A percentile compares a stretch with the other conserved stretches of the same genome.
phyloP scores from a whole-genome alignment of 2,113 vertebrate species.

The Nettapus auritus region DNA sequence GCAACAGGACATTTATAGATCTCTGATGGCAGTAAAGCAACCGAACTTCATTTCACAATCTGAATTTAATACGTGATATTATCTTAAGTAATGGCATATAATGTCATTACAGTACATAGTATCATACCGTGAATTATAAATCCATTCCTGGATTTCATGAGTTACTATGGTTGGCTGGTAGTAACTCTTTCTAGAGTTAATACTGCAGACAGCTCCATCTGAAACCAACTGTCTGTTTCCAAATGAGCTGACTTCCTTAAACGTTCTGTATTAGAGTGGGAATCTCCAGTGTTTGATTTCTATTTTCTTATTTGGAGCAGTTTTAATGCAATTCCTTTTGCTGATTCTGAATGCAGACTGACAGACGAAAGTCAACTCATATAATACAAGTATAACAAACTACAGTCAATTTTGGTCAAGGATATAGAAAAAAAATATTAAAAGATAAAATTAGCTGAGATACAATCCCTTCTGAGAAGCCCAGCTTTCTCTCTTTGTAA shows the following conservation, averaged over 20 bases:
- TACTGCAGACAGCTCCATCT: not conserved
- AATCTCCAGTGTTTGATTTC: not conserved
- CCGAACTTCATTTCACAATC: conserved; percentile 45
- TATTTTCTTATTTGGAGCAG: not conserved
- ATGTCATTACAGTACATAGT: conserved; percentile 37
- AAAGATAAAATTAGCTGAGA: not conserved
- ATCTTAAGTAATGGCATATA: conserved; percentile 48
- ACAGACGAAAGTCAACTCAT: not conserved
- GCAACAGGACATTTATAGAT: conserved; percentile 45
- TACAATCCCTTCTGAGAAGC: not conserved
- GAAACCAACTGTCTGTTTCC: conserved; percentile 20
- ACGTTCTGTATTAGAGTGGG: not conserved
- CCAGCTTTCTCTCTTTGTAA: not conserved
- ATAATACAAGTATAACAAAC: not conserved
- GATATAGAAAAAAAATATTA: not conserved
- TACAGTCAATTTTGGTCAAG: not conserved
- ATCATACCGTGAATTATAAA: conserved; percentile 38
- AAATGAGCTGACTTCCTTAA: not conserved
- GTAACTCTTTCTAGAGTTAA: conserved; percentile 7
- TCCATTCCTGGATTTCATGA: conserved; percentile 12
- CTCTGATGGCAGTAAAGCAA: conserved; percentile 50
- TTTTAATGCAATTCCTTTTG: not conserved
- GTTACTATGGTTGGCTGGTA: not conserved
- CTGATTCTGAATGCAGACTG: not conserved
- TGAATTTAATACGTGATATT: conserved; percentile 51